Conservation (phyloP, 2,888 invertebrate species). For the Megalurothrips usitatus region DNA sequence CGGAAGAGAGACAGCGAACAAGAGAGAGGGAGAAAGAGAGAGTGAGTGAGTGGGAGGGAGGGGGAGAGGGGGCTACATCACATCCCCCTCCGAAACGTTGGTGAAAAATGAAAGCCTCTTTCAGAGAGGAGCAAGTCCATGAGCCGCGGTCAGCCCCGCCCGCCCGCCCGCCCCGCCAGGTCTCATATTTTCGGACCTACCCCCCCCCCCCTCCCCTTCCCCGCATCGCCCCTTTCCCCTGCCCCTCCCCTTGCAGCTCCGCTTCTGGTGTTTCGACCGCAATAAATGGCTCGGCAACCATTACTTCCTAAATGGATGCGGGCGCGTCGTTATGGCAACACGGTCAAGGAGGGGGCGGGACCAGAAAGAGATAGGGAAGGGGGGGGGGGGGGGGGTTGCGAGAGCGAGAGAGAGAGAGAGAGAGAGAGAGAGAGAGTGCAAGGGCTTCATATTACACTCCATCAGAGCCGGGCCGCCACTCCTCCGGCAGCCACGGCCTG, state of each 20-base stretch:
- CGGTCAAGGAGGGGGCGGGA: conserved; percentile 1
- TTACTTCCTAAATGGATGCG: conserved; percentile 23
- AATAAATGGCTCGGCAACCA: conserved; percentile 11
- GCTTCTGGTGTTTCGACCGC: not conserved
- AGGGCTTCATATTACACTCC: not conserved
- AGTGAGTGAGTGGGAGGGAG: not conserved
- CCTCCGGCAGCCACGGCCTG: too few relatives aligned
- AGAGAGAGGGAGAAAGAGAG: too few relatives aligned
- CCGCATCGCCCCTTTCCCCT: too few relatives aligned
- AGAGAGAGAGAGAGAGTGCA: not conserved
- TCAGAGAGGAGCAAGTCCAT: not conserved
- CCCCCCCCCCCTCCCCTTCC: too few relatives aligned
- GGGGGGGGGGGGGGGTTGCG: not conserved
- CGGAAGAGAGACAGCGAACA: not conserved
- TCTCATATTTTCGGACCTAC: not conserved
- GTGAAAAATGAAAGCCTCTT: not conserved
- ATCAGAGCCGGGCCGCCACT: not conserved
- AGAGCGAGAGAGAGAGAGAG: not conserved
- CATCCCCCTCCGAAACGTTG: not conserved
- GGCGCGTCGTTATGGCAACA: not conserved
- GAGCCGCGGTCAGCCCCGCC: too few relatives aligned
- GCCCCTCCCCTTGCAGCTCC: too few relatives aligned
- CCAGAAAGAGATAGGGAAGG: not conserved
- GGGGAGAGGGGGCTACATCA: not conserved
- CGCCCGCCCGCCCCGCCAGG: not conserved